These are phyloP conservation scores for Oreochromis tanganicae DNA, from an alignment of 2,113 vertebrate species.

Conservation along the genomic window DNA sequence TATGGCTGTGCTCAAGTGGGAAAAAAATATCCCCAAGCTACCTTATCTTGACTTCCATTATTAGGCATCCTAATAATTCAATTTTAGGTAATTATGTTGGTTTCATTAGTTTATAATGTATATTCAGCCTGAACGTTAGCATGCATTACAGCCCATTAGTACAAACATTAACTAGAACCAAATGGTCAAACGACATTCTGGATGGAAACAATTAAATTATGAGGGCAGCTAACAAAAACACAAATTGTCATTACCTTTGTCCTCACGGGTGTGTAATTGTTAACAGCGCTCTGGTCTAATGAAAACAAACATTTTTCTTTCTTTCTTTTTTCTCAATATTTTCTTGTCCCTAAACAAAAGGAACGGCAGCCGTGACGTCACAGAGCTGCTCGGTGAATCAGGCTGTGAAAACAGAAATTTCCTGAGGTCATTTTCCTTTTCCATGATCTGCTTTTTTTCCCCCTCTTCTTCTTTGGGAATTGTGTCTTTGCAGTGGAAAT, in stretches of 20 bases:
- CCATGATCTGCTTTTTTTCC: neutral
- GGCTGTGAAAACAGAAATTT: slow-evolving; percentile 71
- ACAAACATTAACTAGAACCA: neutral
- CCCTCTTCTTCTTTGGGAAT: neutral
- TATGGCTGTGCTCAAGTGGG: neutral
- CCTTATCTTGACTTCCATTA: neutral
- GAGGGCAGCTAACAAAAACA: slow-evolving; percentile 24
- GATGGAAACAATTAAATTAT: neutral
- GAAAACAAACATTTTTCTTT: slow-evolving; percentile 49
- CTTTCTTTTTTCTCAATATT: neutral
- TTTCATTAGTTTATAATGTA: slow-evolving; percentile 34
- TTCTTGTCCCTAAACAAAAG: slow-evolving; percentile 21
- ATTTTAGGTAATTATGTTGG: slow-evolving; percentile 19
- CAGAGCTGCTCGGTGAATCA: slow-evolving; percentile 43
- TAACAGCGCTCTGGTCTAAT: slow-evolving; percentile 46
- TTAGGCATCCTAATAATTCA: neutral
- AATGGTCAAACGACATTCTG: neutral
- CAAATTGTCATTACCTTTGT: slow-evolving; percentile 19
- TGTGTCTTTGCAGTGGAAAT: slow-evolving; percentile 26
- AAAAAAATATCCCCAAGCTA: slow-evolving; percentile 24
- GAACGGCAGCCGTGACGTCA: slow-evolving; percentile 49
- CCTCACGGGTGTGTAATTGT: slow-evolving; percentile 38
- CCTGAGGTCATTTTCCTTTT: slow-evolving; percentile 70
- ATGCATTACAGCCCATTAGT: neutral
- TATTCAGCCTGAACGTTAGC: slow-evolving; percentile 13